A percentile compares a stretch with the other conserved stretches of the same genome.
These are phyloP conservation scores for Martes flavigula DNA, from an alignment of 2,797 vertebrate genomes.

Conservation along the genomic window DNA sequence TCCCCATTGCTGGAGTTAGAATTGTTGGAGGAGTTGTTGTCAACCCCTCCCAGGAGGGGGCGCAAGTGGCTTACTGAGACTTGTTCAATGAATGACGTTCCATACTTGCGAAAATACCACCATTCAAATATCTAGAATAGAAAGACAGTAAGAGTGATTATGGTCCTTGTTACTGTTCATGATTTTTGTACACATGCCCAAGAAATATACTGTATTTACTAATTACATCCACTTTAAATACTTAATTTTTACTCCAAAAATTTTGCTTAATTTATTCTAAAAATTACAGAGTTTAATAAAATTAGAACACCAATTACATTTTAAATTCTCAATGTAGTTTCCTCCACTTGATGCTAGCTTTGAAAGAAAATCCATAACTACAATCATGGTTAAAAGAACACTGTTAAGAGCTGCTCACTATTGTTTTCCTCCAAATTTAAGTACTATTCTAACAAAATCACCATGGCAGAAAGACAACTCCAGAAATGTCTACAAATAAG, in stretches of 20 bases:
- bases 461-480: not conserved
- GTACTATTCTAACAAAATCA: slow-evolving; percentile 46
- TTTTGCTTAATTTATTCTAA: not conserved
- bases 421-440: slow-evolving; percentile 36
- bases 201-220: not conserved
- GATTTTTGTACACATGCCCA: not conserved
- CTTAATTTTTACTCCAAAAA: not conserved
- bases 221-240: slow-evolving; percentile 25
- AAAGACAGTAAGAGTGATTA: slow-evolving; percentile 8
- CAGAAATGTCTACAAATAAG: not conserved
- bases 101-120: slow-evolving; percentile 99
- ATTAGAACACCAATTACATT: not conserved
- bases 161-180: not conserved
- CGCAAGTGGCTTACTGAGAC: slow-evolving; percentile 98
- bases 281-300: slow-evolving; percentile 1
- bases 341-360: not conserved
- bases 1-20: slow-evolving; percentile 93
- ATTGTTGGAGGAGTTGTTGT: slow-evolving; percentile 93
- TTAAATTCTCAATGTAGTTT: slow-evolving; percentile 29
- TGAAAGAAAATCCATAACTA: not conserved
- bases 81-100: slow-evolving; percentile 98
- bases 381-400: not conserved
- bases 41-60: slow-evolving; percentile 98
- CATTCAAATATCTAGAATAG: slow-evolving; percentile 96
- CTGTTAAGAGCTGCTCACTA: not conserved